Evolutionary conservation across 2,888 invertebrate species (phyloP).

Genomic region (Hirtodrosophila confusa): DNA sequence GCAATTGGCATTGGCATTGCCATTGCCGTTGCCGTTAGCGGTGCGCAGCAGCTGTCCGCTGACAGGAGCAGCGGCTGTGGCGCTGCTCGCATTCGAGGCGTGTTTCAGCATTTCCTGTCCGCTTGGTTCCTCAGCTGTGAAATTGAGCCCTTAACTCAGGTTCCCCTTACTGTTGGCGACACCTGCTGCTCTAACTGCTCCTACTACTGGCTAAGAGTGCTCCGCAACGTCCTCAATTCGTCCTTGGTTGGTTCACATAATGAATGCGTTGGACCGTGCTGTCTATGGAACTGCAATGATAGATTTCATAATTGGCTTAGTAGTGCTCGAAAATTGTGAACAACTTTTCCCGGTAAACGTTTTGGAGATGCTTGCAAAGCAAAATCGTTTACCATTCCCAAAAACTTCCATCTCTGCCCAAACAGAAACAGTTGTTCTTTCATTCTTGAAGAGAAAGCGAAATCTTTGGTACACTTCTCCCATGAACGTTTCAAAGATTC

Average conservation of each 20-base stretch:
- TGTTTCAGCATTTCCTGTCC: conserved; percentile 79
- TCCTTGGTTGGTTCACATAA: conserved; percentile 48
- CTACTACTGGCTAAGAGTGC: conserved; percentile 30
- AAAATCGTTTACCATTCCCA: no score
- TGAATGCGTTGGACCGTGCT: conserved; percentile 23
- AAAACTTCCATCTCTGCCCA: no score
- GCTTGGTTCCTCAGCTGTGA: not conserved
- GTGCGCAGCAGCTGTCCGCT: conserved; percentile 70
- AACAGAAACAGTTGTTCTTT: no score
- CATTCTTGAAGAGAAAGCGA: no score
- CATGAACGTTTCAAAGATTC: no score
- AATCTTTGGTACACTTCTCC: no score
- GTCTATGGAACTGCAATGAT: conserved; percentile 24
- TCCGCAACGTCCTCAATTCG: conserved; percentile 13
- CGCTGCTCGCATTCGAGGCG: conserved; percentile 75
- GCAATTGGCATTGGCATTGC: conserved; percentile 4
- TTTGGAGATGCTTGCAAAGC: no score
- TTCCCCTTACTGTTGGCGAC: not conserved
- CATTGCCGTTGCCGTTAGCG: conserved; percentile 18
- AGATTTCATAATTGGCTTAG: not conserved
- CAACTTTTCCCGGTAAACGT: not conserved
- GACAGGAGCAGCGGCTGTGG: conserved; percentile 47
- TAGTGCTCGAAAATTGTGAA: not conserved
- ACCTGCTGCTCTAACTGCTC: conserved; percentile 27
- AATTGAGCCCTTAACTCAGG: no score